A percentile compares a stretch with the other conserved stretches of the same genome.
Conservation (phyloP, 2,888 invertebrate species). For the Drosophila leonis region DNA sequence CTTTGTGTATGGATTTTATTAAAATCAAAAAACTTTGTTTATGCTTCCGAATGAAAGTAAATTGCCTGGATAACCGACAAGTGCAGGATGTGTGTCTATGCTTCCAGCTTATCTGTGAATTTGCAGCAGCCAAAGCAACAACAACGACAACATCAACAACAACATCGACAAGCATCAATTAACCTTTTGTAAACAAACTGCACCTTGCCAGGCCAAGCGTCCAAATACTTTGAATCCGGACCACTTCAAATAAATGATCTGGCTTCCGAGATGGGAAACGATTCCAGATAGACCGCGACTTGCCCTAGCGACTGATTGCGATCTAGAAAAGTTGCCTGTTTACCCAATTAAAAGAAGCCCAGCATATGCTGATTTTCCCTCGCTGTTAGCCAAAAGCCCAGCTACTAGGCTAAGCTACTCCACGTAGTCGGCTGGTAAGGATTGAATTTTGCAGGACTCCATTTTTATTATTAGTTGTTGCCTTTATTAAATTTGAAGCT, state of each 20-base stretch:
- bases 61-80: slow-evolving; percentile 74
- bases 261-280: slow-evolving; percentile 28
- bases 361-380: slow-evolving; percentile 78
- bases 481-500: slow-evolving; percentile 73
- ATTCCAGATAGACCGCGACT: slow-evolving; percentile 33
- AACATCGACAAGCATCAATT: slow-evolving; percentile 54
- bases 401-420: slow-evolving; percentile 25
- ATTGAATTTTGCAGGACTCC: slow-evolving; percentile 23
- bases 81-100: slow-evolving; percentile 43
- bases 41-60: slow-evolving; percentile 25
- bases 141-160: slow-evolving; percentile 51
- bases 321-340: slow-evolving; percentile 41
- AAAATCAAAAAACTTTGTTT: slow-evolving; percentile 22
- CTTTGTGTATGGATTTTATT: slow-evolving; percentile 9
- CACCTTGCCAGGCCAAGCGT: slow-evolving; percentile 34
- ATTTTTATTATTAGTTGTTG: slow-evolving; percentile 53
- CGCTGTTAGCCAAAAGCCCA: slow-evolving; percentile 1
- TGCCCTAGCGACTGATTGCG: slow-evolving; percentile 42
- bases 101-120: slow-evolving; percentile 57
- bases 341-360: slow-evolving; percentile 82
- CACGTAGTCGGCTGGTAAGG: slow-evolving; percentile 49
- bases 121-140: slow-evolving; percentile 32
- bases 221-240: slow-evolving; percentile 22
- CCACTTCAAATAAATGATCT: slow-evolving; percentile 51
- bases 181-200: slow-evolving; percentile 60